Base-by-base conservation (phyloP, 2,888 invertebrate genomes). In the Tetragonisca angustula region DNA sequence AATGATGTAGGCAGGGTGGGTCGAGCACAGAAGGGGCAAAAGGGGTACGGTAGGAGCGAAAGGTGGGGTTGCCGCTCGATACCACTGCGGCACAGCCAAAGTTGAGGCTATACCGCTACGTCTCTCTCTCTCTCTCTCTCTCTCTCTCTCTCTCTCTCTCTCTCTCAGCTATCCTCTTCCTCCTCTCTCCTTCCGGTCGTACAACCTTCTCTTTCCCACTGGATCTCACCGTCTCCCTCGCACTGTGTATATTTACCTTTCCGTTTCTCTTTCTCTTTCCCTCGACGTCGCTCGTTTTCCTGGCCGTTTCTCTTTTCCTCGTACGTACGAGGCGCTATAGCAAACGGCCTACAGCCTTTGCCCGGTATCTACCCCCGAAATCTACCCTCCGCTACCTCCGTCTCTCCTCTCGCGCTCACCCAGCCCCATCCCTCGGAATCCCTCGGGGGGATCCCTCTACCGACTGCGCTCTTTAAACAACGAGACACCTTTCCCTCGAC, bases 51-150 rank as follows among this genome's bases (percentile, higher is more conserved):
- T 81, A 85, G 89, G 85, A 88, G 89, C 76, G 88, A 89, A 89
- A 85, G 88, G 91, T 91, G 90, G 92, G 91, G 90, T 91, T 86
- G 89, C 92, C 94, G 94, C 94, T 94, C 94, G 94, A 94, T 94
- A 94, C 92, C 94, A 94, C 94, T 94, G 94, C 94, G 94, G 94
- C 94, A 94, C 87, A 81, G 90, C 93, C 92, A 92, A 93, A 94
- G 94, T 94, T 91, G 91, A 91, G 91, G 92, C 91, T 92, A 91
- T 84, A 87, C 80, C 87, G 77, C 79, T 75, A 79, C 87, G 76
- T 74, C 74, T 71, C 85, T 78, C 81, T 70, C 84, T 64, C 84
- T 80, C 78, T 76, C 77, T 76, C 85, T 17, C 52, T 24, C 24
- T 61, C 61, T 61, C 72, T 27, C 43, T 32, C 19, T n/a, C 74